These are phyloP conservation scores for Diglossa cyanea DNA, from an alignment of 2,797 vertebrate species.

Conservation along the genomic window DNA sequence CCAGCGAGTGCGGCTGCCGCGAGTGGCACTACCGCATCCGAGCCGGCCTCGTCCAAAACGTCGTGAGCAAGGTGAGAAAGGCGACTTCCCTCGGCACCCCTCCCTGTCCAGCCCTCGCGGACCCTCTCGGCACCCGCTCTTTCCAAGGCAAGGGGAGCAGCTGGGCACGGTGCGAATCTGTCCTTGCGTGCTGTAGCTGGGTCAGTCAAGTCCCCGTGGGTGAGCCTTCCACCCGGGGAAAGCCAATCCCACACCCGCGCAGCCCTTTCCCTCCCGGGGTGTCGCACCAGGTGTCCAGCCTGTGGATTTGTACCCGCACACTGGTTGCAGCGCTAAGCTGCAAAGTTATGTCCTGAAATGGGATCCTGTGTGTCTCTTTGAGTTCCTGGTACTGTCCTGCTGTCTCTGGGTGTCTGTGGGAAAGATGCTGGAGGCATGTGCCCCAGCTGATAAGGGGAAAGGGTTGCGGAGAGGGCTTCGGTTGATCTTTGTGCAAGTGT, in stretches of 20 bases:
- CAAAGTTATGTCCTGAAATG: background rate
- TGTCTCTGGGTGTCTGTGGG: background rate
- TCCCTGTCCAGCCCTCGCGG: fast-evolving
- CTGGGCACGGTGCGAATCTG: background rate
- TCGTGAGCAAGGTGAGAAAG: slow-evolving; percentile 90
- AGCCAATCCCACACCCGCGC: fast-evolving
- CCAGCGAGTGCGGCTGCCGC: slow-evolving; percentile 79
- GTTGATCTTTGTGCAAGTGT: fast-evolving
- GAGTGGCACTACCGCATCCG: slow-evolving; percentile 85
- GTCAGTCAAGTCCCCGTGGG: background rate
- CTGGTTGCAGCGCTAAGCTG: background rate
- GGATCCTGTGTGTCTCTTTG: background rate
- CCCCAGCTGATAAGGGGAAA: no score
- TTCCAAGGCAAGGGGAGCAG: background rate
- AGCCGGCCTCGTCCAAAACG: slow-evolving; percentile 87
- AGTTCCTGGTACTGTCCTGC: no score
- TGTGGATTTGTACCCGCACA: background rate
- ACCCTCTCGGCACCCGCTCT: background rate
- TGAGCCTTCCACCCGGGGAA: background rate
- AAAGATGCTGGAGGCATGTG: fast-evolving
- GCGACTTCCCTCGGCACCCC: background rate
- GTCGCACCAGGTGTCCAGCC: fast-evolving
- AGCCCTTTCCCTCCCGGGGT: background rate
- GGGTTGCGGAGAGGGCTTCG: background rate
- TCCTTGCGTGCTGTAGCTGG: fast-evolving